Conservation (phyloP, 2,888 invertebrate species). For the Cetonia aurata region DNA sequence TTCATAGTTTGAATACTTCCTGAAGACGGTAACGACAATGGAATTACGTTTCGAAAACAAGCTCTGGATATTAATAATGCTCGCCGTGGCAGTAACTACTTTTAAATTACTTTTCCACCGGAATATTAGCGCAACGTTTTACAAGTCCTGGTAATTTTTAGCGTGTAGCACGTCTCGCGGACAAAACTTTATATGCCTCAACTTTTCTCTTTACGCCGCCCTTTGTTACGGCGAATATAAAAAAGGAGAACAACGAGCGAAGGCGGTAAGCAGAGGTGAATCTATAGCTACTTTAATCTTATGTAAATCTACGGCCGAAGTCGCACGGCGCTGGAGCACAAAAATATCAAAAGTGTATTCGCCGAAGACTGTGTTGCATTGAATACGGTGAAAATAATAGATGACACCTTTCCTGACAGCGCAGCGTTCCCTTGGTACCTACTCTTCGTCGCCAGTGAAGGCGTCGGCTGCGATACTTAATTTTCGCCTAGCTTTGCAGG, state of each 20-base stretch:
- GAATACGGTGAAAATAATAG: conserved; percentile 36
- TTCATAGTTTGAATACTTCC: conserved; percentile 32
- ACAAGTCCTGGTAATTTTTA: conserved; percentile 35
- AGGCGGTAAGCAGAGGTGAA: conserved; percentile 14
- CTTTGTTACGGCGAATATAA: conserved; percentile 18
- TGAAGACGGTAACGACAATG: conserved; percentile 36
- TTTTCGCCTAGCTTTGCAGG: conserved; percentile 7
- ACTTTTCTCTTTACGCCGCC: conserved; percentile 28
- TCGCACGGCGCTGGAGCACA: conserved; percentile 9
- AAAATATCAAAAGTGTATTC: conserved; percentile 38
- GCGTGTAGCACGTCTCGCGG: conserved; percentile 19
- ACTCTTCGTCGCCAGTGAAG: conserved; percentile 4
- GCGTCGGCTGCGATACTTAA: conserved; percentile 21
- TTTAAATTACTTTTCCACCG: conserved; percentile 38
- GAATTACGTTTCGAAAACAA: conserved; percentile 39
- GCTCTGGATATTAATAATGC: conserved; percentile 31
- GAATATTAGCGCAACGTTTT: conserved; percentile 39
- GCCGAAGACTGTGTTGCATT: conserved; percentile 31
- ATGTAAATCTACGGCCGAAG: conserved; percentile 22
- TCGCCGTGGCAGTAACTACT: conserved; percentile 34
- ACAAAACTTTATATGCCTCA: conserved; percentile 33
- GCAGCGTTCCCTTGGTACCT: conserved; percentile 1
- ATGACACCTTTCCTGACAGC: conserved; percentile 11
- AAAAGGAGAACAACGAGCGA: not conserved
- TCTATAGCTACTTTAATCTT: conserved; percentile 30